These are phyloP conservation scores for Bedellia somnulentella DNA, from an alignment of 2,888 invertebrate species.

Conservation along the genomic window DNA sequence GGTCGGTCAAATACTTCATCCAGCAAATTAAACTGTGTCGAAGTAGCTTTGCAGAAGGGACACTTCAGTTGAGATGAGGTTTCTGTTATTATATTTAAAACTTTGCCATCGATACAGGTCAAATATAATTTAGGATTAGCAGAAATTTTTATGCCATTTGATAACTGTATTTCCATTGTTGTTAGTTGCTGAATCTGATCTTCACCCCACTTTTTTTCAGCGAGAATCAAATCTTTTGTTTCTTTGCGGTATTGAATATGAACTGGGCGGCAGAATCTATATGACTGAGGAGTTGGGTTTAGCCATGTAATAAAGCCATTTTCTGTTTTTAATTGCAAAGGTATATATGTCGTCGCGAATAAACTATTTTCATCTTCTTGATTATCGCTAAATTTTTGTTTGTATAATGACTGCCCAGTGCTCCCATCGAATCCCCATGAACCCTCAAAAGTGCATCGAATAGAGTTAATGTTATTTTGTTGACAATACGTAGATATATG, in stretches of 20 bases:
- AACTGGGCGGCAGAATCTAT: not conserved
- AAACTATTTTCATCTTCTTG: not conserved
- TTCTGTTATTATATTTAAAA: not conserved
- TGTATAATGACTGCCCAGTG: not conserved
- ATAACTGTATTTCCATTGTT: not conserved
- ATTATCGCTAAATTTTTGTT: not conserved
- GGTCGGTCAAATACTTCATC: not conserved
- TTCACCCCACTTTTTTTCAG: not conserved
- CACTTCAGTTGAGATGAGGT: not conserved
- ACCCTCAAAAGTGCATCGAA: not conserved
- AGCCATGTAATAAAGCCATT: not conserved
- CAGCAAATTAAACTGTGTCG: not conserved
- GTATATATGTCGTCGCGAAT: not conserved
- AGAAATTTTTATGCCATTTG: too few relatives aligned
- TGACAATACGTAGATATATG: too few relatives aligned
- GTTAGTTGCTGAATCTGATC: not conserved
- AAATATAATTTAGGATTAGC: not conserved
- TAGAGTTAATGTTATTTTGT: too few relatives aligned
- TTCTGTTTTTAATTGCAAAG: not conserved
- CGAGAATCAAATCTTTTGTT: not conserved
- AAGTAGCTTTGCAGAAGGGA: not conserved
- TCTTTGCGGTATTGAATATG: conserved; percentile 1
- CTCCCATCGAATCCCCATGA: too few relatives aligned
- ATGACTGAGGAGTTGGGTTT: conserved; percentile 1
- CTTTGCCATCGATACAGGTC: not conserved